Conservation (phyloP, 1,140 invertebrate genomes). For the Yoshiicerus persimilis region DNA sequence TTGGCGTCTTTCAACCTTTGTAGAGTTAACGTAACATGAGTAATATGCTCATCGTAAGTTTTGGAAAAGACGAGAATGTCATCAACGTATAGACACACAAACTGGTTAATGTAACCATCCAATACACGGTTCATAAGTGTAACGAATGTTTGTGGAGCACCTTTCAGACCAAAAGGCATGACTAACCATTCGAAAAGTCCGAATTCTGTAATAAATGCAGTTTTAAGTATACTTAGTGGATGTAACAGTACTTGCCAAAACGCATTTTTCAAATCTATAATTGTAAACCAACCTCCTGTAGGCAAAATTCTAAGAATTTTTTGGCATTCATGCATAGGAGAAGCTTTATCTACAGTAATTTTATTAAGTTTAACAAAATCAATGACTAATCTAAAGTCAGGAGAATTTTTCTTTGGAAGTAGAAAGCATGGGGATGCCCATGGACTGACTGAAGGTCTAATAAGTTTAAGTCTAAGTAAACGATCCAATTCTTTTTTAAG, state of each 20-base stretch:
- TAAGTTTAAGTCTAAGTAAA: conserved; percentile 21
- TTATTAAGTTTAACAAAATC: not conserved
- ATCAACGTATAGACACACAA: conserved; percentile 55
- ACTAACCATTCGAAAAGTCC: conserved; percentile 51
- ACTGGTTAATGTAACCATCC: conserved; percentile 36
- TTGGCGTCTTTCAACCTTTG: conserved; percentile 51
- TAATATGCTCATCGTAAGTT: conserved; percentile 55
- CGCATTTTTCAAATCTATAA: conserved; percentile 24
- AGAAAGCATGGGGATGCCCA: not conserved
- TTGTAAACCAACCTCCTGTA: not conserved
- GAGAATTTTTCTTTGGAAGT: not conserved
- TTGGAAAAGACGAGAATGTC: conserved; percentile 56
- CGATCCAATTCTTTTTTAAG: conserved; percentile 24
- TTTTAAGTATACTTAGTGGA: conserved; percentile 51
- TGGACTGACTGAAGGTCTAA: not conserved
- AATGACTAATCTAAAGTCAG: conserved; percentile 4
- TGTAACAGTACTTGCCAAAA: conserved; percentile 51
- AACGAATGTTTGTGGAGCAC: conserved; percentile 54
- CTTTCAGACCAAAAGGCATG: conserved; percentile 54
- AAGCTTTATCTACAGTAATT: conserved; percentile 28
- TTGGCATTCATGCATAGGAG: conserved; percentile 27
- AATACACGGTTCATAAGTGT: conserved; percentile 52
- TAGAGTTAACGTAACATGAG: conserved; percentile 52
- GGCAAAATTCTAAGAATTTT: conserved; percentile 27
- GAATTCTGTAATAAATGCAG: conserved; percentile 54